phyloP scores from a whole-genome alignment of 2,797 vertebrate species.

The Arvicola amphibius region DNA sequence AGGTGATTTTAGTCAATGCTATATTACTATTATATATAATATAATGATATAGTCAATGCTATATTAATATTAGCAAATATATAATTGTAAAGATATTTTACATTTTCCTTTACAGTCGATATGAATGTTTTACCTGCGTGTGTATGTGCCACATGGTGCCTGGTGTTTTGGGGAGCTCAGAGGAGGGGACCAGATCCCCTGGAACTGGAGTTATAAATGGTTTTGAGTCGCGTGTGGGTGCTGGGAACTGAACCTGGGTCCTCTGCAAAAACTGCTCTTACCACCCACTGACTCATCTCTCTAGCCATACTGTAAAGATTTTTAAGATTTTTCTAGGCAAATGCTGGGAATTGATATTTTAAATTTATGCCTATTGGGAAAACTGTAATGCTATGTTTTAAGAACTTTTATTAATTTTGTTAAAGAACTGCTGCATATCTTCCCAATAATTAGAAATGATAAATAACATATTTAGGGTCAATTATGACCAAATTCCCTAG shows the following conservation, averaged over 20 bases:
- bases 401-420: background rate
- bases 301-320: background rate
- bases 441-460: slow-evolving; percentile 49
- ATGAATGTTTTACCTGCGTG: background rate
- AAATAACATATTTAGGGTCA: background rate
- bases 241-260: background rate
- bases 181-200: background rate
- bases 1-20: slow-evolving; percentile 26
- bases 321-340: slow-evolving; percentile 14
- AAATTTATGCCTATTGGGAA: slow-evolving; percentile 13
- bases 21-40: background rate
- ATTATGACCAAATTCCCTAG: background rate
- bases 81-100: background rate
- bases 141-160: background rate
- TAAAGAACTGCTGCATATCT: slow-evolving; percentile 26
- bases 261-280: background rate
- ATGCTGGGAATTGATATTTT: background rate
- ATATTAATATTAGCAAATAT: slow-evolving; percentile 38
- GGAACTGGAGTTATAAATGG: background rate
- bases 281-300: background rate
- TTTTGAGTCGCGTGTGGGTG: background rate
- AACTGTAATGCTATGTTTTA: background rate
- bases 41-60: background rate
- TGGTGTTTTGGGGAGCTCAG: background rate
- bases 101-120: background rate